These are phyloP conservation scores for Cynopterus brachyotis DNA, from an alignment of 2,113 vertebrate species.

Conservation along the genomic window DNA sequence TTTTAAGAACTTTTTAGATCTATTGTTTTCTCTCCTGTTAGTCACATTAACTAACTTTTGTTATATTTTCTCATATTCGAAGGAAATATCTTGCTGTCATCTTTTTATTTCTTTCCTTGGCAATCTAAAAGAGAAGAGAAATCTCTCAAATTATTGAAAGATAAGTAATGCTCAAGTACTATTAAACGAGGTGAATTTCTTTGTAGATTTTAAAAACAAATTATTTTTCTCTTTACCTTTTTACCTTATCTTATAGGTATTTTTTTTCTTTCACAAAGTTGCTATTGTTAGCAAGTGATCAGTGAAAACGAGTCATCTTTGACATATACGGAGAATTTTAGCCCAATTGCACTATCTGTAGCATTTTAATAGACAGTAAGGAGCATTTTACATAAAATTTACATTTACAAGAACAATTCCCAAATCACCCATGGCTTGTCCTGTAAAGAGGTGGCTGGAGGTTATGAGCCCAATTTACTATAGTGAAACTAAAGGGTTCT, in stretches of 20 bases:
- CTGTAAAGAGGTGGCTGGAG: neutral
- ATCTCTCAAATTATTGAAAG: neutral
- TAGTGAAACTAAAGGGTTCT: neutral
- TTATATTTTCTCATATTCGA: neutral
- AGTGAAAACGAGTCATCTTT: neutral
- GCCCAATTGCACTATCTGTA: neutral
- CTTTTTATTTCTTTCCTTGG: neutral
- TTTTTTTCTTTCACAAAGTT: neutral
- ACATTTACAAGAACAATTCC: neutral
- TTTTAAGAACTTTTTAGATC: slow-evolving; percentile 53
- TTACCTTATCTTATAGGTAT: neutral
- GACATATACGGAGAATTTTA: neutral
- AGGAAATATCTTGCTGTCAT: neutral
- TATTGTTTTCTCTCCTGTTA: slow-evolving; percentile 17
- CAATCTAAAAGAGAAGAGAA: neutral
- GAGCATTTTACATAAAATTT: neutral
- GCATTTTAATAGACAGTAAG: neutral
- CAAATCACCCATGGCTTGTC: neutral
- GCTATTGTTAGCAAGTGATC: neutral
- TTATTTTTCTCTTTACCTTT: neutral
- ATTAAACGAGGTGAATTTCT: neutral
- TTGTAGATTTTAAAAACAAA: neutral
- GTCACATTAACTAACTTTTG: slow-evolving; percentile 47
- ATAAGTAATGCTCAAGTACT: neutral
- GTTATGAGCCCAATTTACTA: neutral